Percentiles rank a stretch among this genome's conserved stretches.
phyloP scores from a whole-genome alignment of 2,797 vertebrate genomes.

The Australoheros facetus region DNA sequence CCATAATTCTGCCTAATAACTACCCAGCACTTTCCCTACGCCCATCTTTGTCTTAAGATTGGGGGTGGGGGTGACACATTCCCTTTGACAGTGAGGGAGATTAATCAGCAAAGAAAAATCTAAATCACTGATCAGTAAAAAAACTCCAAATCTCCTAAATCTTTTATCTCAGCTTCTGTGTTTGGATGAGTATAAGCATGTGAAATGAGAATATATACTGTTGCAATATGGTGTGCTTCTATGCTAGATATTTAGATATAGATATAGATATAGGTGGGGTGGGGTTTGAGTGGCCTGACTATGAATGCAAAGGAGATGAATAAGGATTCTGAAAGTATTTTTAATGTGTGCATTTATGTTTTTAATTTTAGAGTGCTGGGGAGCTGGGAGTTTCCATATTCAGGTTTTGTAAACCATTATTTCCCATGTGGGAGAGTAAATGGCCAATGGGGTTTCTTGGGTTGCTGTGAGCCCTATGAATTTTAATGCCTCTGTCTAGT shows the following conservation, averaged over 20 bases:
- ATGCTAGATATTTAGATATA: neutral
- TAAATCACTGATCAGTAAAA: constrained; percentile 63
- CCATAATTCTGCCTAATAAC: neutral
- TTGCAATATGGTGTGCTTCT: neutral
- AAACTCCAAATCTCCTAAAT: constrained; percentile 49
- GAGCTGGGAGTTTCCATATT: constrained; percentile 52
- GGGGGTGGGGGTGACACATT: constrained; percentile 27
- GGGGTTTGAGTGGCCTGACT: constrained; percentile 27
- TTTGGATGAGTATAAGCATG: constrained; percentile 17
- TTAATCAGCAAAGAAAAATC: constrained; percentile 69
- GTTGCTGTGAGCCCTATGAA: constrained; percentile 54
- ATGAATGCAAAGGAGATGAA: constrained; percentile 44
- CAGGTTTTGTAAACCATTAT: constrained; percentile 72
- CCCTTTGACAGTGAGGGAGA: constrained; percentile 46
- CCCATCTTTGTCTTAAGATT: constrained; percentile 39
- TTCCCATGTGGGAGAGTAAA: constrained; percentile 67
- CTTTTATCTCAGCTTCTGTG: constrained; percentile 42
- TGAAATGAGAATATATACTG: neutral
- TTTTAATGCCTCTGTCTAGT: constrained; percentile 59
- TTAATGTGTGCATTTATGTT: constrained; percentile 55
- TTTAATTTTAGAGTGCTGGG: constrained; percentile 52
- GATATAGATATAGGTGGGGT: neutral
- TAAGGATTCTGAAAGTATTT: constrained; percentile 43
- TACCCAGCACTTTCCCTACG: constrained; percentile 23
- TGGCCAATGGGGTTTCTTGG: constrained; percentile 61